These are phyloP conservation scores for Cheilinus undulatus DNA, from an alignment of 2,113 vertebrate genomes.

Conservation along the genomic window DNA sequence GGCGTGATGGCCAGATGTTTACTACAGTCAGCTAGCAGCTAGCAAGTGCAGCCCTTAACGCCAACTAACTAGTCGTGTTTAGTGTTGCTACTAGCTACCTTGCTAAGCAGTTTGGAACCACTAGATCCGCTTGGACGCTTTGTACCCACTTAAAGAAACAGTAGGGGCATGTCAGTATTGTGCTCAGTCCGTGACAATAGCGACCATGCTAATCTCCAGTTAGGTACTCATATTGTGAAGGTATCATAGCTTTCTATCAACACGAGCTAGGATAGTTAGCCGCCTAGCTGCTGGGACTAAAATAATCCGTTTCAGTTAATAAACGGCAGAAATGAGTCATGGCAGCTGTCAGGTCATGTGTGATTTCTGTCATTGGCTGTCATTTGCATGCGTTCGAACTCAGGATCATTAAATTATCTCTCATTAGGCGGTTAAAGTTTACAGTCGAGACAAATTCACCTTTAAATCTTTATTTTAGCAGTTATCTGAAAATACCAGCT, in stretches of 20 bases:
- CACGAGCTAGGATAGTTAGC: background rate
- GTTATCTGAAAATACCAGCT: background rate
- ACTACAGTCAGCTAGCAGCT: slow-evolving; percentile 52
- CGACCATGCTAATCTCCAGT: background rate
- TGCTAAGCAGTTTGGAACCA: too few species aligned
- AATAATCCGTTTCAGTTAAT: background rate
- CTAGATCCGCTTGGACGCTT: background rate
- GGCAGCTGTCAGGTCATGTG: background rate
- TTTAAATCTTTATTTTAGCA: background rate
- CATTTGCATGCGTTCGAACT: background rate
- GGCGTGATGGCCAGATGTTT: slow-evolving; percentile 43
- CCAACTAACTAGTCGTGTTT: background rate
- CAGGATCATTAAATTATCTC: background rate
- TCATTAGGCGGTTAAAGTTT: background rate
- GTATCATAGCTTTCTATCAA: background rate
- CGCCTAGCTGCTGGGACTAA: background rate
- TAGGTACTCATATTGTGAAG: background rate
- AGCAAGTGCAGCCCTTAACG: background rate
- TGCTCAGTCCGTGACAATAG: background rate
- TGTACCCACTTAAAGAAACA: background rate
- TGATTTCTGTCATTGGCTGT: background rate
- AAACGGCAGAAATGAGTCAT: background rate
- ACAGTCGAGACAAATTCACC: background rate
- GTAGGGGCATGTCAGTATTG: background rate
- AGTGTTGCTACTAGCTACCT: background rate